Evolutionary conservation across 2,113 vertebrate species (phyloP), one percentile per base, ranked within the genome.

Genomic region (Callaeas wilsoni): DNA sequence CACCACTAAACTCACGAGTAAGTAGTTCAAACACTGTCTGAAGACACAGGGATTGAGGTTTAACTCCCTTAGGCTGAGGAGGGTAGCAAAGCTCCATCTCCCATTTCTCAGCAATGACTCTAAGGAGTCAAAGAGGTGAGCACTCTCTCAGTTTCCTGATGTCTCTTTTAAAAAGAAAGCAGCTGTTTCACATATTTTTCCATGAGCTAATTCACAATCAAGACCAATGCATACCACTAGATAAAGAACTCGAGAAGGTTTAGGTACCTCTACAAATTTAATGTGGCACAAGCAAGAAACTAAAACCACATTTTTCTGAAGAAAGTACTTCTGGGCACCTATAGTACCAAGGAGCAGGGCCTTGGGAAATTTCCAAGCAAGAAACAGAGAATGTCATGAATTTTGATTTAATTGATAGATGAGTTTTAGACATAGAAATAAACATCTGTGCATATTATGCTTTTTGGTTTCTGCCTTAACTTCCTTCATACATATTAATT

Each of bases 1-100:
- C 15, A n/a, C 8, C 69, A 41, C 15, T 21, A 14, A 80, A 69
- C 5, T 42, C 52, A 19, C 0, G 0, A 13, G 19, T 23, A 69
- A 20, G 11, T 27, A 33, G 21, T 14, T 71, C 33, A 25, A 85
- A 52, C 22, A 19, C 37, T 25, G 16, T 33, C 29, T 62, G 53
- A 39, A 65, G 18, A 44, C 33, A 25, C 37, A 53, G 10, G 18
- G 26, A 22, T 1, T 69, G 71, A 76, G 22, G 26, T 71, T 69
- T 78, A 59, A 64, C 49, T 25, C 42, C 10, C 25, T 44, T 7
- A 21, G 39, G 63, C 71, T 93, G 68, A 73, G 87, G 41, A 93
- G 26, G 32, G 46, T 33, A 53, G 42, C 29, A 75, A 86, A 67
- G 14, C 41, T 16, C 5, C 35, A 37, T 50, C 47, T 71, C 56